These are phyloP conservation scores for Clarias pachynema DNA, from an alignment of 2,797 vertebrate species.

Conservation along the genomic window DNA sequence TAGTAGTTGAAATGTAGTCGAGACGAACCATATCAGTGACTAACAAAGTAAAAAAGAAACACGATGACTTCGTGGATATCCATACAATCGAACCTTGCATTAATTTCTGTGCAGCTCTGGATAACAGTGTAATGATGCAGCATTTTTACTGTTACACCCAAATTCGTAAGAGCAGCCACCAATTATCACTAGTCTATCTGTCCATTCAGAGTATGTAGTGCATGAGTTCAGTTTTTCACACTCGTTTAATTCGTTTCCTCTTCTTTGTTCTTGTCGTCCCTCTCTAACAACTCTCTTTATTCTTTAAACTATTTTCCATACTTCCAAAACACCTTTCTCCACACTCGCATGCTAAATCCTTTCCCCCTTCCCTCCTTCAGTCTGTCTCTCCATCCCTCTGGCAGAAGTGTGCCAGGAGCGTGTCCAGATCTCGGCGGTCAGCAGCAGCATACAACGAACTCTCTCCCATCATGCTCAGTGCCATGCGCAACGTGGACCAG, in stretches of 20 bases:
- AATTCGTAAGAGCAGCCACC: slow-evolving; percentile 8
- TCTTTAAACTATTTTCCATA: slow-evolving; percentile 20
- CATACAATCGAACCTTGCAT: slow-evolving; percentile 17
- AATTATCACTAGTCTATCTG: neutral
- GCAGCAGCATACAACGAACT: slow-evolving; percentile 90
- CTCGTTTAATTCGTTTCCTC: neutral
- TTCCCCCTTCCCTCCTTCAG: slow-evolving; percentile 67
- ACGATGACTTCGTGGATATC: neutral
- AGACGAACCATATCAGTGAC: slow-evolving; percentile 4
- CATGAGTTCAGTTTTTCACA: slow-evolving; percentile 22
- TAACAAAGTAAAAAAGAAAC: slow-evolving; percentile 22
- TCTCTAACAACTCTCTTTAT: neutral
- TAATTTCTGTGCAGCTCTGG: neutral
- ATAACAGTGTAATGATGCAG: slow-evolving; percentile 18
- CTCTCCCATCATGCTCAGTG: slow-evolving; percentile 97
- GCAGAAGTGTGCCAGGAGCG: slow-evolving; percentile 86
- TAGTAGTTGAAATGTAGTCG: slow-evolving; percentile 6
- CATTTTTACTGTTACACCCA: neutral
- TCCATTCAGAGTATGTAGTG: slow-evolving; percentile 7
- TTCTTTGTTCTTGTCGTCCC: neutral
- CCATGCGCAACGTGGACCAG: slow-evolving; percentile 98
- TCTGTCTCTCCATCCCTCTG: slow-evolving; percentile 85
- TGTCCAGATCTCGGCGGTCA: slow-evolving; percentile 86
- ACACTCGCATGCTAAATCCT: slow-evolving; percentile 74
- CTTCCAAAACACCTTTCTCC: slow-evolving; percentile 69